Percentiles rank a stretch among this genome's conserved stretches.
phyloP scores from a whole-genome alignment of 2,888 invertebrate species.

The Dryomyza anilis region DNA sequence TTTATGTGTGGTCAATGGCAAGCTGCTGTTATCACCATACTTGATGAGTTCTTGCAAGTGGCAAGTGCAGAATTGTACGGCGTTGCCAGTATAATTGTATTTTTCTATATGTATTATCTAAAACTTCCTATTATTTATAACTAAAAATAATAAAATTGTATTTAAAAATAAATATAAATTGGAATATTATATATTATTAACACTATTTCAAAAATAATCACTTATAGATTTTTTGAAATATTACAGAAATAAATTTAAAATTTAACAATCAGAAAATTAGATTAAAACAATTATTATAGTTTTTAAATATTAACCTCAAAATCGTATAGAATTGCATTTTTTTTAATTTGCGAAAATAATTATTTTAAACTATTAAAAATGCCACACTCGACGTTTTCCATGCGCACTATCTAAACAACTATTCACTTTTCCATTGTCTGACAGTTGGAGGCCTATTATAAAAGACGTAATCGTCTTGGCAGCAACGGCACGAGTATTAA shows the following conservation, averaged over 20 bases:
- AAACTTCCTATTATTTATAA: no score
- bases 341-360: no score
- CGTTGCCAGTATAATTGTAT: no score
- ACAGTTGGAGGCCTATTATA: conserved; percentile 20
- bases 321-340: no score
- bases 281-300: background rate
- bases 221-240: background rate
- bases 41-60: background rate
- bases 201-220: background rate
- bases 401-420: background rate
- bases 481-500: no score
- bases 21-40: background rate
- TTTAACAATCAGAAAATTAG: background rate
- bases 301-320: no score
- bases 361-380: no score
- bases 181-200: no score
- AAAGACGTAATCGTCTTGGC: no score
- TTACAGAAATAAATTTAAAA: background rate
- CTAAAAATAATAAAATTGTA: no score
- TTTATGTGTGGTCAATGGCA: background rate
- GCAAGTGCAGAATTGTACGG: conserved; percentile 8
- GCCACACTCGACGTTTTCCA: background rate
- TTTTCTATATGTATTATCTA: no score
- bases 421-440: conserved; percentile 16
- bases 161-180: no score